Evolutionary conservation across 2,888 invertebrate genomes (phyloP), one percentile per base, ranked within the genome.

Genomic region (Synergus itoensis): DNA sequence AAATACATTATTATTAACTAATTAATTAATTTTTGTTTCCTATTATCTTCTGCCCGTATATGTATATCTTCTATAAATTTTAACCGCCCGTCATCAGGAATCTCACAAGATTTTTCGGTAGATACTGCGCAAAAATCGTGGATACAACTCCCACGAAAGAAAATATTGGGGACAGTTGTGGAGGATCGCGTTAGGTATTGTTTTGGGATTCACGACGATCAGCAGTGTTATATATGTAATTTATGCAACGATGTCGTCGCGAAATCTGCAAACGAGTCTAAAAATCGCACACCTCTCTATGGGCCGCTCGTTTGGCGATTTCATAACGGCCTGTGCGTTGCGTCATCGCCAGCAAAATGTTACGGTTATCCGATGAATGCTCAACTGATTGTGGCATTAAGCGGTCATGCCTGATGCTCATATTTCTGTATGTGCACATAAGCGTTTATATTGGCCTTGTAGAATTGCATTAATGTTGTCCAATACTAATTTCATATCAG

Each of bases 201-300:
- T 28, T 28, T 45, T 73, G 48, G 53, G 53, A 73, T 53, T 73
- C 16, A 79, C 40, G 79, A 79, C 12, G 57, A 65, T 80, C 80
- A 63, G 53, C 57, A 78, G 28, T 41, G 45, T 53, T 53, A 60
- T 64, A 62, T 53, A 45, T 53, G 77, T 79, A 69, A 81, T 81
- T 81, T 81, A 81, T 81, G 79, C 79, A 85, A 84, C 65, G 79
- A 80, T 80, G 81, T 79, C 73, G 53, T 53, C 82, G 77, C 77
- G 80, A 80, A 83, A 85, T 84, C 81, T 81, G 84, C 85, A 80
- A 85, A 77, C 80, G 1, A 83, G 82, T 82, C 85, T 85, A 85
- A 85, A 85, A 84, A 84, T 81, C 83, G 83, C 80, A 80, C 82
- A 76, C 80, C 82, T 82, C 81, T 84, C 84, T 82, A 85, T 82